A percentile compares a stretch with the other conserved stretches of the same genome.
Conservation (phyloP, 2,888 invertebrate genomes). For the Erpobdella octoculata region DNA sequence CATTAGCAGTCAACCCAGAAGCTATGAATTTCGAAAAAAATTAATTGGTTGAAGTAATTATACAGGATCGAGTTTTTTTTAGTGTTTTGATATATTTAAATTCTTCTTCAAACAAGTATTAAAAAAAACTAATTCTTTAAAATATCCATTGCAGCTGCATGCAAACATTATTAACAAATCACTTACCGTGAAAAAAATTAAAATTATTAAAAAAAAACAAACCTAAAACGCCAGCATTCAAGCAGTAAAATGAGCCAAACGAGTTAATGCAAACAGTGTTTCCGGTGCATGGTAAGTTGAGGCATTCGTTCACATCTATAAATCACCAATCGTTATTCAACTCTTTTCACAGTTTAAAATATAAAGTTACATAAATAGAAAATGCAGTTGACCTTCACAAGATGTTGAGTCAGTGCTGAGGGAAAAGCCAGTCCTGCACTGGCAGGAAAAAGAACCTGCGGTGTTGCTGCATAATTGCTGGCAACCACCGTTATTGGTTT, state of each 20-base stretch:
- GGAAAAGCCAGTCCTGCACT: conserved; percentile 31
- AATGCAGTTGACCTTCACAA: conserved; percentile 29
- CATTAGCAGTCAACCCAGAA: no score
- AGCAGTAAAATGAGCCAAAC: conserved; percentile 18
- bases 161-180: no score
- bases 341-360: not conserved
- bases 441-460: conserved; percentile 32
- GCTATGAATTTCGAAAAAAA: no score
- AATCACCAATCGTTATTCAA: not conserved
- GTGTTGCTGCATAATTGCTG: conserved; percentile 33
- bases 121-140: no score
- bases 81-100: no score
- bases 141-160: no score
- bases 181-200: no score
- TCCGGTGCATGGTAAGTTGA: not conserved
- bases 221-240: not conserved
- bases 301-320: conserved; percentile 18
- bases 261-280: conserved; percentile 20
- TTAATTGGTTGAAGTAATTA: no score
- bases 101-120: no score
- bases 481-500: conserved; percentile 34
- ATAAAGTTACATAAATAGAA: not conserved
- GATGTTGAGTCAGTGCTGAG: conserved; percentile 26
- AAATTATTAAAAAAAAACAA: no score
- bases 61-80: no score